A percentile compares a stretch with the other conserved stretches of the same genome.
These are phyloP conservation scores for Hydra vulgaris DNA, from an alignment of 30 jellyfish, hydroid and myxozoan genomes.

Conservation along the genomic window DNA sequence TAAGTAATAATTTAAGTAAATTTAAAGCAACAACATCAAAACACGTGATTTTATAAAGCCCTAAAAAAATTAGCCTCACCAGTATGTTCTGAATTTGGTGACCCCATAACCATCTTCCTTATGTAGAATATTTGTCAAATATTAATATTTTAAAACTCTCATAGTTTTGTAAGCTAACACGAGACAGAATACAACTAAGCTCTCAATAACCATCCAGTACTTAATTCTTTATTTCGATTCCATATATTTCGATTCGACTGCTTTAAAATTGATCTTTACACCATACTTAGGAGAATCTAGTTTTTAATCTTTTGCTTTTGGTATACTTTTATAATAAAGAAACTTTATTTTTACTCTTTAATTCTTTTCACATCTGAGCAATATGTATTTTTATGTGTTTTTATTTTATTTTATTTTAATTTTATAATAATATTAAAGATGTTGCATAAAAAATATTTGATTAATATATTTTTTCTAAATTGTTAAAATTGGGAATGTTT, in stretches of 20 bases:
- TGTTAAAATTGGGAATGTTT: neutral
- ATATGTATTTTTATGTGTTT: neutral
- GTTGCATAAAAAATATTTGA: neutral
- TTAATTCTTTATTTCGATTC: constrained; percentile 15
- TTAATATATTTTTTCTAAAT: too few relatives aligned
- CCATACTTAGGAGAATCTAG: neutral
- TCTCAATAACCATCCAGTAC: neutral
- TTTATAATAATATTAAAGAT: too few relatives aligned
- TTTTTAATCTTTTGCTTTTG: neutral
- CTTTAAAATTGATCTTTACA: neutral
- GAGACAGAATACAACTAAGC: neutral
- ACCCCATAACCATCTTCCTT: constrained; percentile 82
- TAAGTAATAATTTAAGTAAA: too few relatives aligned
- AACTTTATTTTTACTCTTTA: neutral
- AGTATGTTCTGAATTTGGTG: constrained; percentile 65
- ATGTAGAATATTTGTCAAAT: neutral
- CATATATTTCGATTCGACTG: neutral
- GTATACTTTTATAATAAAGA: neutral
- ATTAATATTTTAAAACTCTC: neutral
- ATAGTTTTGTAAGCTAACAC: neutral
- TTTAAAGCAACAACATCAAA: neutral
- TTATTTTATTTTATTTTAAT: too few relatives aligned
- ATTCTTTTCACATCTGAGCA: neutral
- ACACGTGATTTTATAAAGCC: neutral
- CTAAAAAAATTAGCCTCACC: constrained; percentile 29